Base-by-base conservation (phyloP, 1,140 invertebrate genomes). In the Cotesia chilonis region DNA sequence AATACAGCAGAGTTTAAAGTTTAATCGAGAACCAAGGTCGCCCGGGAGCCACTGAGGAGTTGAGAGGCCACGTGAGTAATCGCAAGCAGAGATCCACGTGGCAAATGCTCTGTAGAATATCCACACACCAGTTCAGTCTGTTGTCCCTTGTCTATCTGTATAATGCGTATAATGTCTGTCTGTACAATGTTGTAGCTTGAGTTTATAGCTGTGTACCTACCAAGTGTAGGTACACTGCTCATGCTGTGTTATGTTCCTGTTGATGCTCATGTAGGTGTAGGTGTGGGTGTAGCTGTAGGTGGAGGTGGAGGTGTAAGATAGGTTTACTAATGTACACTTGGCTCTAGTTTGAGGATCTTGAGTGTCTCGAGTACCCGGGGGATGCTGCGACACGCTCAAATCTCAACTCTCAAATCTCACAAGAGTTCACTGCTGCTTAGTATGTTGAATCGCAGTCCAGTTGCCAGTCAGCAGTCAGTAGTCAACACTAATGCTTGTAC, bases 1-100 rank as follows among this genome's bases (percentile, higher is more conserved):
- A 70, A 17, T 17, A 17, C 17, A 70, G 55, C 77, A 73, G 59
- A 36, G 51, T 72, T 69, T 55, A 75, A 76, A 73, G 57, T 72
- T 77, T 72, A 78, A 78, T 80, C 71, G 74, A 72, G 76, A 79
- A 70, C 76, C 79, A 80, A 80, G 79, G 79, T 79, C 79, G 78
- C 38, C 68, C 68, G 60, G 60, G 61, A 54, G 28, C 51, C 36
- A 68, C 47, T 6, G 54, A 17, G 36, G 51, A 55, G 66, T 41
- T 20, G 63, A 68, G 37, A 70, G 72, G 52, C 69, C 66, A 59
- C 70, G 63, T 80, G 78, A 80, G 76, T 80, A 79, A 79, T 80
- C 74, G 47, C 74, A 60, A 28, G 57, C 66, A 17, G 57, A 71
- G 75, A 77, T 78, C 76, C 77, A 80, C 74, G 79, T 68, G 66